Evolutionary conservation across 2,113 vertebrate genomes (phyloP), one percentile per base, ranked within the genome.

Genomic region (Psammodynastes pulverulentus): DNA sequence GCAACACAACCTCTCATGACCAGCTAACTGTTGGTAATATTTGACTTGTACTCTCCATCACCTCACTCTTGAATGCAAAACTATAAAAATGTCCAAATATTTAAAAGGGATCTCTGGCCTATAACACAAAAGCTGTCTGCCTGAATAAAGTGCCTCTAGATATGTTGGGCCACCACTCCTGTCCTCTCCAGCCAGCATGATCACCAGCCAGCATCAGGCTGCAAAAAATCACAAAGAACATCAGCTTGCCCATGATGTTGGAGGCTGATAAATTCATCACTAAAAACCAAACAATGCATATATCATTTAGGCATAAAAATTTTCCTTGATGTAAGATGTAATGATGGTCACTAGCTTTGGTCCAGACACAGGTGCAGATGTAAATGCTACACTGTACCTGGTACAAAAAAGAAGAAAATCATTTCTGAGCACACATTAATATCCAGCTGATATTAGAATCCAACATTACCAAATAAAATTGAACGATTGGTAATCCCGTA

Each of bases 21-120:
- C 54, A 93, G 89, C 46, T 92, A 91, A 88, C 79, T 19, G 93
- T 93, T 92, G 92, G 92, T 92, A 91, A 86, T 0, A 10, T 87
- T 49, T 90, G 94, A 90, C 84, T 84, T 92, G 89, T 84, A 95
- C n/a, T n/a, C 91, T 88, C 53, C 85, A 88, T 93, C 91, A 86
- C 91, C 29, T 91, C 0, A 0, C 58, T 52, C 87, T 85, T 46
- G 46, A 79, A 72, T 92, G 62, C 79, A 29, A 91, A 46, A 54
- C 79, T 3, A 48, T 34, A 87, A 23, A 26, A 90, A 46, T 84
- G 9, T n/a, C 87, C 45, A 24, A 56, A 58, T 52, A 45, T 67
- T 67, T 51, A 52, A 26, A 91, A 17, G 12, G 39, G 23, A 49
- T 29, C 26, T 86, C 17, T 79, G 15, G 34, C 17, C 15, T 79